phyloP scores from a whole-genome alignment of 1,140 invertebrate genomes.

The Danaus plexippus region DNA sequence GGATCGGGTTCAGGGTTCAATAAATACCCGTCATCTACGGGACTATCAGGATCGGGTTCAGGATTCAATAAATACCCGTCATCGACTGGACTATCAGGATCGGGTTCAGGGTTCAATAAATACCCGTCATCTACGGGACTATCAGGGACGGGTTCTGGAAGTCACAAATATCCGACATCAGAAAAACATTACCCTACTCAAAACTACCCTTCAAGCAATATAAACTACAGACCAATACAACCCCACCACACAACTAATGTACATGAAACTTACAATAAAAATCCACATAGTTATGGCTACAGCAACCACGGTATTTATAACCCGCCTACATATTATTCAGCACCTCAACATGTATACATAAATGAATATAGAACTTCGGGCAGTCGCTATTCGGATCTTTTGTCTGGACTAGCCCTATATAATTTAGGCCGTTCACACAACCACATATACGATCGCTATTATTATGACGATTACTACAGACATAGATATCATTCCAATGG shows the following conservation, averaged over 20 bases:
- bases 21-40: conserved; percentile 13
- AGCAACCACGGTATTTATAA: conserved; percentile 5
- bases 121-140: conserved; percentile 5
- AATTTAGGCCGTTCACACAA: conserved; percentile 53
- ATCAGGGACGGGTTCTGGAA: conserved; percentile 6
- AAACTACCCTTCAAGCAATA: conserved; percentile 14
- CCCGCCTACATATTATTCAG: conserved; percentile 36
- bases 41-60: conserved; percentile 7
- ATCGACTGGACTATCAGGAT: conserved; percentile 6
- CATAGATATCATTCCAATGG: conserved; percentile 31
- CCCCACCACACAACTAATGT: conserved; percentile 21
- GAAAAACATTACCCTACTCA: conserved; percentile 3
- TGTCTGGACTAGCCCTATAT: conserved; percentile 58
- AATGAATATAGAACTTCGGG: conserved; percentile 53
- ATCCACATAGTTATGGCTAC: conserved; percentile 10
- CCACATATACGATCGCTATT: conserved; percentile 52
- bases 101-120: background rate
- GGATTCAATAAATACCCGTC: conserved; percentile 11
- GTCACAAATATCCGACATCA: conserved; percentile 6
- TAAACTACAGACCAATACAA: too few relatives aligned
- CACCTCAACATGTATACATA: conserved; percentile 54
- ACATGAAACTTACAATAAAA: conserved; percentile 14
- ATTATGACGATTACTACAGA: conserved; percentile 57
- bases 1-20: conserved; percentile 9
- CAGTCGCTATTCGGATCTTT: conserved; percentile 48